Evolutionary conservation across 2,797 vertebrate genomes (phyloP).

Genomic region (Falco naumanni): DNA sequence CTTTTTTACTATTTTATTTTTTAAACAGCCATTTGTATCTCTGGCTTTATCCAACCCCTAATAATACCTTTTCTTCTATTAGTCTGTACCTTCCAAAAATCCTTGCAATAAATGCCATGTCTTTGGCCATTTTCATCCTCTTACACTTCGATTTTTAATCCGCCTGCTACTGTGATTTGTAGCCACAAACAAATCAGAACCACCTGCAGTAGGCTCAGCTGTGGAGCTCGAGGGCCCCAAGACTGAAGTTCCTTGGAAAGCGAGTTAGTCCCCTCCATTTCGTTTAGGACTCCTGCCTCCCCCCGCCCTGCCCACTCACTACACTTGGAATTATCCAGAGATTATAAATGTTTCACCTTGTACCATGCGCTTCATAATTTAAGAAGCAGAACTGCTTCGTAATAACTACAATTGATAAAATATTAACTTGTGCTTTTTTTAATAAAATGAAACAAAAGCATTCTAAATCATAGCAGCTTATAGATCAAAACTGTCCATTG

Average conservation of each 20-base stretch:
- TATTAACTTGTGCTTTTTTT: conserved; percentile 55
- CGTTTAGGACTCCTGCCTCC: background rate
- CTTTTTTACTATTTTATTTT: background rate
- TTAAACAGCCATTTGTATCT: background rate
- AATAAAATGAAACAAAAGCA: conserved; percentile 38
- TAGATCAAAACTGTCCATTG: background rate
- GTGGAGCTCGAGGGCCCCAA: background rate
- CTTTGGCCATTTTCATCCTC: background rate
- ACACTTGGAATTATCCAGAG: background rate
- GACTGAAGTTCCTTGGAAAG: background rate
- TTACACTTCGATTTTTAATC: background rate
- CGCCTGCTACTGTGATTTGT: background rate
- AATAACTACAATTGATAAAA: conserved; percentile 28
- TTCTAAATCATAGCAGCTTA: conserved; percentile 23
- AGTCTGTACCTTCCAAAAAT: background rate
- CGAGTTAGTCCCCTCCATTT: accelerated
- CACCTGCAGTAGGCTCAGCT: background rate
- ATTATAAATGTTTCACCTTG: background rate
- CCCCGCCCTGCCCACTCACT: accelerated
- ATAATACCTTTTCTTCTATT: background rate
- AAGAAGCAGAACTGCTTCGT: background rate
- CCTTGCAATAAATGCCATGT: accelerated
- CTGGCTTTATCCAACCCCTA: background rate
- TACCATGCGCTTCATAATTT: accelerated
- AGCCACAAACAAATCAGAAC: background rate